phyloP scores from a whole-genome alignment of 2,113 vertebrate species.

The Cynoglossus semilaevis region DNA sequence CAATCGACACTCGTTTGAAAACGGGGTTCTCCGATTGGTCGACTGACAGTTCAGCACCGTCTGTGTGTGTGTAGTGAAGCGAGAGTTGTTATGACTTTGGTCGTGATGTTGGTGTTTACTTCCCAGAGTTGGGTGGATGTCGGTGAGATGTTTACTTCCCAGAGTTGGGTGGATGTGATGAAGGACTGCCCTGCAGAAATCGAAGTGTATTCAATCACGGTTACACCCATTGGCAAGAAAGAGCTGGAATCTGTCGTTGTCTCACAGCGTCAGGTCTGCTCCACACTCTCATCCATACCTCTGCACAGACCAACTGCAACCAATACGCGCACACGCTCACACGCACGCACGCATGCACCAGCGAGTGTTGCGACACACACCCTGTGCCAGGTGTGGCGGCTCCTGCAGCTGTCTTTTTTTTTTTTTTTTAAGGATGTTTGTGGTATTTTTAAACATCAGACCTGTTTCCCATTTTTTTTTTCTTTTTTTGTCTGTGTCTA shows the following conservation, averaged over 20 bases:
- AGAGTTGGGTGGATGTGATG: slow-evolving; percentile 43
- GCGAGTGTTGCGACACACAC: slow-evolving; percentile 29
- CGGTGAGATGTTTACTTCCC: slow-evolving; percentile 31
- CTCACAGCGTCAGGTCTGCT: slow-evolving; percentile 5
- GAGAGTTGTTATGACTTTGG: neutral
- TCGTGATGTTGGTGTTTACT: slow-evolving; percentile 28
- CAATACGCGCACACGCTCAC: slow-evolving; percentile 17
- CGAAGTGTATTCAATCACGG: slow-evolving; percentile 63
- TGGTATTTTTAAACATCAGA: neutral
- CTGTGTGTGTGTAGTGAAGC: too few relatives aligned
- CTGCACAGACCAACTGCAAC: slow-evolving; percentile 16
- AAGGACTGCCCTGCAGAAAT: slow-evolving; percentile 53
- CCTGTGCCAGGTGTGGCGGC: slow-evolving; percentile 35
- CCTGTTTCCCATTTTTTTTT: neutral
- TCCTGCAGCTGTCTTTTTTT: slow-evolving; percentile 1
- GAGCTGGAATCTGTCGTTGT: slow-evolving; percentile 35
- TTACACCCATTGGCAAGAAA: slow-evolving; percentile 57
- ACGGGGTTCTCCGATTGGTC: too few relatives aligned
- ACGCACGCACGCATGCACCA: slow-evolving; percentile 11
- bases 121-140: slow-evolving; percentile 44
- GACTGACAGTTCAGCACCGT: too few relatives aligned
- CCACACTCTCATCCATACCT: slow-evolving; percentile 6
- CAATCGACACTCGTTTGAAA: too few relatives aligned
- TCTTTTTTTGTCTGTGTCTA: neutral
- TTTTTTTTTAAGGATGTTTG: slow-evolving; percentile 9